phyloP scores from a whole-genome alignment of 2,888 invertebrate genomes.

The Fabriciana adippe region DNA sequence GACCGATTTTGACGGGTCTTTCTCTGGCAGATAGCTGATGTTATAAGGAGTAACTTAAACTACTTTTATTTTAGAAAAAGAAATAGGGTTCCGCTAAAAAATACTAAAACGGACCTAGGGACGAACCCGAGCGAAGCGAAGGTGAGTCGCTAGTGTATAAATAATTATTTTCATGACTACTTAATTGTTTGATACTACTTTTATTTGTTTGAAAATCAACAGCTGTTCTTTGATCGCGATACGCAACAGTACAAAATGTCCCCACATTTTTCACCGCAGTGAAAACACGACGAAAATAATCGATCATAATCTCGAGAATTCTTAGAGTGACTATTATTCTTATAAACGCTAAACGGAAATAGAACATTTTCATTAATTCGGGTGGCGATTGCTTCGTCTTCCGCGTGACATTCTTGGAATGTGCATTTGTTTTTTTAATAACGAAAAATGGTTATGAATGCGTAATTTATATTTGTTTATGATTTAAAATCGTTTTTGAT shows the following conservation, averaged over 20 bases:
- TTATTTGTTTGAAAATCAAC: conserved; percentile 79
- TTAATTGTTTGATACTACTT: conserved; percentile 76
- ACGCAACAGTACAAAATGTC: conserved; percentile 68
- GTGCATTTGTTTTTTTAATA: conserved; percentile 1
- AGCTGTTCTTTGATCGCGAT: conserved; percentile 77
- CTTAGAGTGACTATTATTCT: conserved; percentile 59
- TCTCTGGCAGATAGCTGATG: no score
- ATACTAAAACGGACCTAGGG: no score
- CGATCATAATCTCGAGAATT: conserved; percentile 74
- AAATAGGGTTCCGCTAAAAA: no score
- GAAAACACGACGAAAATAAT: conserved; percentile 75
- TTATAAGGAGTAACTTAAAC: no score
- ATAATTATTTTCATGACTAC: conserved; percentile 59
- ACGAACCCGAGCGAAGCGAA: no score
- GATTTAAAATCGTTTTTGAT: neutral
- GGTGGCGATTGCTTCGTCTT: conserved; percentile 24
- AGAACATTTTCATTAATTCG: conserved; percentile 33
- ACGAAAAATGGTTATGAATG: neutral
- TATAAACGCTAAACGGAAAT: conserved; percentile 30
- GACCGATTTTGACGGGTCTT: no score
- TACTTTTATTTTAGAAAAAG: no score
- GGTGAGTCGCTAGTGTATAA: no score
- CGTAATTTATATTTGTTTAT: neutral
- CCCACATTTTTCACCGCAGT: conserved; percentile 68
- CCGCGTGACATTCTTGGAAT: conserved; percentile 16